Conservation (phyloP, 2,888 invertebrate genomes). For the Nephrotoma appendiculata region DNA sequence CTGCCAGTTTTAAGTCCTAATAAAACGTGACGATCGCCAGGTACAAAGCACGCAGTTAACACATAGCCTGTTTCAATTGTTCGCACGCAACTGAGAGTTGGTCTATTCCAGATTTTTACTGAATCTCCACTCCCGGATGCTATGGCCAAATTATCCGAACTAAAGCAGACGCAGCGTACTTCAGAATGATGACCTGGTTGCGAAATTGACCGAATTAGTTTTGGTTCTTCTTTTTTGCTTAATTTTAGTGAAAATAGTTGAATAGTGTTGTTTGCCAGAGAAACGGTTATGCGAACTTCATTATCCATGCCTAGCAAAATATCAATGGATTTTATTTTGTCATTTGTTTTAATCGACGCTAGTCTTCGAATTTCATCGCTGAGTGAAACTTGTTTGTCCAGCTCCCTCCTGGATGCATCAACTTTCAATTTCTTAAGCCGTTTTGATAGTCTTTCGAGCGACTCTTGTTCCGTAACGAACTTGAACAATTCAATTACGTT, state of each 20-base stretch:
- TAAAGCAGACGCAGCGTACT: constrained; percentile 74
- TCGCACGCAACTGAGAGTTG: constrained; percentile 51
- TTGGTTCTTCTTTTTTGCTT: constrained; percentile 39
- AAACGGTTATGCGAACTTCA: constrained; percentile 51
- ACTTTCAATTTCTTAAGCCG: constrained; percentile 54
- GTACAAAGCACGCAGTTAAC: constrained; percentile 62
- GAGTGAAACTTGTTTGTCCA: constrained; percentile 33
- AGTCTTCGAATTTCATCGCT: constrained; percentile 60
- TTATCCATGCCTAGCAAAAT: constrained; percentile 54
- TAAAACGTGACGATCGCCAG: constrained; percentile 80
- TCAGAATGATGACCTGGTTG: constrained; percentile 81
- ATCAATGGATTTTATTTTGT: constrained; percentile 57
- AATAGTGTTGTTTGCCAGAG: constrained; percentile 59
- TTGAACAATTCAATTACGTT: constrained; percentile 68
- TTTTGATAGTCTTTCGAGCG: constrained; percentile 53
- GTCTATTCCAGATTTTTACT: constrained; percentile 84
- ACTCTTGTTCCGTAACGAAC: constrained; percentile 62
- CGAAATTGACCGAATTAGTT: constrained; percentile 46
- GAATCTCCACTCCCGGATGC: constrained; percentile 76
- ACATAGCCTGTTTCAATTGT: constrained; percentile 55
- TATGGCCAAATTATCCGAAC: constrained; percentile 78
- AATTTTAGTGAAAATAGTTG: constrained; percentile 46
- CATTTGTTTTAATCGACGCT: constrained; percentile 45
- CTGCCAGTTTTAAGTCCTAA: constrained; percentile 75
- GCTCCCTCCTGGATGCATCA: constrained; percentile 20